Conservation (phyloP, 2,797 vertebrate species). For the Danio albolineatus region DNA sequence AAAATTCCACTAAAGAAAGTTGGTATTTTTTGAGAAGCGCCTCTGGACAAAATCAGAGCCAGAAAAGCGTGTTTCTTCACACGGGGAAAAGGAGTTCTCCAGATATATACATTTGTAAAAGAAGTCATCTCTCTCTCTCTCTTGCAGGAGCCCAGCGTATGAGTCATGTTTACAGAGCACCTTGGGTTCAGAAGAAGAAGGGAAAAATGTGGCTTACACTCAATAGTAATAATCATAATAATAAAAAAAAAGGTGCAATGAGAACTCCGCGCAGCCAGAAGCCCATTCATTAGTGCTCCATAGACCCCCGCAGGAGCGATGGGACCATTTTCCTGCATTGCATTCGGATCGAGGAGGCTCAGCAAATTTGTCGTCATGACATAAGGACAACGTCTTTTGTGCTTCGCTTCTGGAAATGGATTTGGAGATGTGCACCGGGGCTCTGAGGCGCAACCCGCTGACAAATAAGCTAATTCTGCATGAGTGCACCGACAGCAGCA, state of each 20-base stretch:
- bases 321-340: conserved; percentile 64
- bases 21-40: conserved; percentile 13
- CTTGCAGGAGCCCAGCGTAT: conserved; percentile 41
- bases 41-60: conserved; percentile 42
- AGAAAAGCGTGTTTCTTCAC: neutral
- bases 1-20: conserved; percentile 24
- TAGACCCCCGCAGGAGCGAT: conserved; percentile 63
- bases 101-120: conserved; percentile 47
- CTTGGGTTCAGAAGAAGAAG: conserved; percentile 54
- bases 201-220: conserved; percentile 56
- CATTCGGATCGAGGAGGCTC: conserved; percentile 62
- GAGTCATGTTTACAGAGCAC: conserved; percentile 64
- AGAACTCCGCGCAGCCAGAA: conserved; percentile 62
- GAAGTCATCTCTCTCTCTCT: conserved; percentile 48
- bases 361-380: conserved; percentile 71
- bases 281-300: conserved; percentile 67
- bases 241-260: conserved; percentile 65
- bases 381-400: conserved; percentile 73
- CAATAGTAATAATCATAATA: conserved; percentile 66
- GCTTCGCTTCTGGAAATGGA: conserved; percentile 67
- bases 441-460: conserved; percentile 63
- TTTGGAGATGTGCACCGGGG: conserved; percentile 63
- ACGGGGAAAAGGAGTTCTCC: conserved; percentile 36
- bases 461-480: conserved; percentile 72
- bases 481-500: conserved; percentile 64